A percentile compares a stretch with the other conserved stretches of the same genome.
Evolutionary conservation across 2,888 invertebrate species (phyloP).

Genomic region (Epinotia nisella): DNA sequence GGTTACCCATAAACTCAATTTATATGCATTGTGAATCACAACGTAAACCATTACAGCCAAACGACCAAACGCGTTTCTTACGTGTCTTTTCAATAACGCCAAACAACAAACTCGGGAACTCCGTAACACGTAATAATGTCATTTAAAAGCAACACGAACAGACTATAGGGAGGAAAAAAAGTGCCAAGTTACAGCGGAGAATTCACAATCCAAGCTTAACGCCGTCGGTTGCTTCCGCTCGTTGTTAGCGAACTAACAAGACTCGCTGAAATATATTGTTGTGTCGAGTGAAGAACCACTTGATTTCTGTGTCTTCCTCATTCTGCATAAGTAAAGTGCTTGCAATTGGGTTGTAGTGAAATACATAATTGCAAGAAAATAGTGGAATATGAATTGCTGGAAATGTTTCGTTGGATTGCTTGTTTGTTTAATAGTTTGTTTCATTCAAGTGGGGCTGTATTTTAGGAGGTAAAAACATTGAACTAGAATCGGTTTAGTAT

Average conservation of each 20-base stretch:
- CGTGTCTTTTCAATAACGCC: slow-evolving; percentile 57
- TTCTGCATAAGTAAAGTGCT: slow-evolving; percentile 52
- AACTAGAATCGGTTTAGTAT: too few species aligned
- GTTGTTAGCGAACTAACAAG: slow-evolving; percentile 57
- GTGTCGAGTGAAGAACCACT: slow-evolving; percentile 56
- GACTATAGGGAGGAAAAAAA: slow-evolving; percentile 58
- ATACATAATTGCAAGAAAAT: slow-evolving; percentile 28
- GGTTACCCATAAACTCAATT: slow-evolving; percentile 48
- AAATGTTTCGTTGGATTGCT: background rate
- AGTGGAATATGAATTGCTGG: slow-evolving; percentile 3
- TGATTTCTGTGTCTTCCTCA: slow-evolving; percentile 56
- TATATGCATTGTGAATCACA: slow-evolving; percentile 49
- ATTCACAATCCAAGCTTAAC: slow-evolving; percentile 52
- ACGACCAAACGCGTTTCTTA: slow-evolving; percentile 51
- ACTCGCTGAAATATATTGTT: slow-evolving; percentile 52
- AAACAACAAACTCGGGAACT: slow-evolving; percentile 50
- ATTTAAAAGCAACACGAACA: slow-evolving; percentile 56
- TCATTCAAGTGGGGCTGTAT: background rate
- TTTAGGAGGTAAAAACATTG: too few species aligned
- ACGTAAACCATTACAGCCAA: slow-evolving; percentile 45
- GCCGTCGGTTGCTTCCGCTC: slow-evolving; percentile 46
- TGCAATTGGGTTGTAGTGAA: slow-evolving; percentile 48
- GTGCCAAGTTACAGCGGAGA: slow-evolving; percentile 59
- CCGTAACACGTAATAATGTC: slow-evolving; percentile 56
- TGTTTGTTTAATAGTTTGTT: background rate